These are phyloP conservation scores for Sebastiscus albofasciatus DNA, from an alignment of 2,797 vertebrate genomes.

Conservation along the genomic window DNA sequence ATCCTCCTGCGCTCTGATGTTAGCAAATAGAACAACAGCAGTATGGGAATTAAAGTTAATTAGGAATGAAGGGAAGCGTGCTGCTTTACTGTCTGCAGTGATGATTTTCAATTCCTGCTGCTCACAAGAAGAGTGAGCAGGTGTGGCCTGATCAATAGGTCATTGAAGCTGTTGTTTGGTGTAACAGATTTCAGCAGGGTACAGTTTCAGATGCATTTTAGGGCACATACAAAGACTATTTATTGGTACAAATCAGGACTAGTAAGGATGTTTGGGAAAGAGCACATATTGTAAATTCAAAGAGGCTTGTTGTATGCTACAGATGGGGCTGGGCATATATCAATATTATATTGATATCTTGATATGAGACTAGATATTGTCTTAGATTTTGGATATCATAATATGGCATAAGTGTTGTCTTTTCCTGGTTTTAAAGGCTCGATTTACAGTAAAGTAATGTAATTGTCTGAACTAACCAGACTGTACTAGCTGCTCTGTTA, in stretches of 20 bases:
- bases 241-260: not conserved
- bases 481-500: no score
- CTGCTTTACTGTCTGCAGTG: conserved; percentile 14
- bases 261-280: not conserved
- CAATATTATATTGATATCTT: no score
- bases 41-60: conserved; percentile 35
- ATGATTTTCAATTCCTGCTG: conserved; percentile 46
- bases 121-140: conserved; percentile 25
- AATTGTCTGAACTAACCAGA: no score
- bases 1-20: conserved; percentile 16
- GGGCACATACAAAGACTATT: not conserved
- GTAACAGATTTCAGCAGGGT: not conserved
- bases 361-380: no score
- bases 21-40: conserved; percentile 11
- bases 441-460: no score
- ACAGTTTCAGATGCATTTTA: not conserved
- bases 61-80: conserved; percentile 10
- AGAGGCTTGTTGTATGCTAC: not conserved
- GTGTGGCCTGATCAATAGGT: conserved; percentile 55
- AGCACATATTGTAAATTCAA: not conserved
- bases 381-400: no score
- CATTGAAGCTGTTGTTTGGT: conserved; percentile 17
- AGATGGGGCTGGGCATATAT: not conserved
- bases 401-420: no score
- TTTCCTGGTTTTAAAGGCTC: no score